Percentiles rank a stretch among this genome's conserved stretches.
Evolutionary conservation across 2,797 vertebrate species (phyloP).

Genomic region (Podargus strigoides): DNA sequence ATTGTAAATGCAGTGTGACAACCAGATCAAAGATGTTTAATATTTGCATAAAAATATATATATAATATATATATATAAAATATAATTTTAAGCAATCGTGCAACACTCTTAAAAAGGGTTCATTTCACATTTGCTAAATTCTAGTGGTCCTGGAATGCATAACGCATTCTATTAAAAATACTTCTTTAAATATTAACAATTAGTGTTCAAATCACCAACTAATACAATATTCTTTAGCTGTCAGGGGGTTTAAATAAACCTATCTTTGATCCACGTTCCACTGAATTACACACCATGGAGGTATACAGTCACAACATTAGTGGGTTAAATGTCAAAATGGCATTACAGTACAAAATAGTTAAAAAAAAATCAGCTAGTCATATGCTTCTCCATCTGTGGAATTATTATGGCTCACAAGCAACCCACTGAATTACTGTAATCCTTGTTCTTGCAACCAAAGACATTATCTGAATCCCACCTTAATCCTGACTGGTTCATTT

Average conservation of each 20-base stretch:
- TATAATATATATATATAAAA: conserved; percentile 74
- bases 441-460: conserved; percentile 67
- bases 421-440: conserved; percentile 70
- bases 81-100: conserved; percentile 76
- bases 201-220: conserved; percentile 74
- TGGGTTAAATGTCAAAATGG: conserved; percentile 70
- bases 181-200: conserved; percentile 75
- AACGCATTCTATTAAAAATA: conserved; percentile 72
- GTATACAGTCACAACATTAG: conserved; percentile 67
- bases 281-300: conserved; percentile 64
- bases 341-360: conserved; percentile 68
- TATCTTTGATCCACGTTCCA: conserved; percentile 70
- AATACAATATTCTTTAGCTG: conserved; percentile 69
- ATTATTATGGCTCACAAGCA: conserved; percentile 66
- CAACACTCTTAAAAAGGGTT: conserved; percentile 76
- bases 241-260: conserved; percentile 68
- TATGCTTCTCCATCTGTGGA: conserved; percentile 61
- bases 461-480: conserved; percentile 68
- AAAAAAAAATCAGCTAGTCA: conserved; percentile 57
- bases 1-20: conserved; percentile 77
- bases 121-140: conserved; percentile 80
- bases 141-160: conserved; percentile 78
- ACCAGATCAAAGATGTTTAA: conserved; percentile 76
- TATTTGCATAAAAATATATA: conserved; percentile 73
- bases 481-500: conserved; percentile 60